Base-by-base conservation (phyloP, 2,797 vertebrate species). In the Girardinus metallicus region DNA sequence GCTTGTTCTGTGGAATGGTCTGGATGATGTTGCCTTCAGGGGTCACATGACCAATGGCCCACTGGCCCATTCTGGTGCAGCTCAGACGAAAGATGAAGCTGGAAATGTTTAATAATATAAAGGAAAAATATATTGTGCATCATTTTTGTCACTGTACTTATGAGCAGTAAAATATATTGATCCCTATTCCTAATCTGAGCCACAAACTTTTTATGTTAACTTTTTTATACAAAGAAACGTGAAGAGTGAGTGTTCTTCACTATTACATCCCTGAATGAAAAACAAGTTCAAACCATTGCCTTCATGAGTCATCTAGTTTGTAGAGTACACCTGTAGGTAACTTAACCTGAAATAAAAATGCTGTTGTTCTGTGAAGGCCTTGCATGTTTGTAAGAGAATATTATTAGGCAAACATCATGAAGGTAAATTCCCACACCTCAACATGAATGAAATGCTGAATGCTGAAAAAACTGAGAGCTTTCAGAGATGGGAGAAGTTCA, bases 41-140 rank as follows among this genome's bases (percentile, higher is more conserved):
- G 15, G 93, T 97, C 89, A 98, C 97, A 1, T 97, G 96, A 5
- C 97, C 97, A 11, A 98, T 97, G 4, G 97, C 97, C 97, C 97
- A 98, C 74, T 97, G 95, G 9, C 97, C 97, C 92, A 97, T 95
- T 86, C 93, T 94, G 8, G 97, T 98, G 86, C 97, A 97, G 90
- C 97, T 98, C 75, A 97, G 95, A 23, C 97, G 95, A 86, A 97
- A 98, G 78, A 98, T 96, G 79, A 97, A 98, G 92, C 97, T 97
- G 84, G 9, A 5, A 84, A 71, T 44, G 15, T 44, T 23, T n/a
- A 71, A 26, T 43, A 5, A 71, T 11, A 29, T 71, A 26, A 70
- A 43, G 23, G 21, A 43, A 70, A 68, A 41, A 70, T 13, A 43
- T 12, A 70, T 26, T 39, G 8, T 23, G 9, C 18, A 11, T 18